Conservation (phyloP, 2,797 vertebrate genomes). For the Podarcis siculus region DNA sequence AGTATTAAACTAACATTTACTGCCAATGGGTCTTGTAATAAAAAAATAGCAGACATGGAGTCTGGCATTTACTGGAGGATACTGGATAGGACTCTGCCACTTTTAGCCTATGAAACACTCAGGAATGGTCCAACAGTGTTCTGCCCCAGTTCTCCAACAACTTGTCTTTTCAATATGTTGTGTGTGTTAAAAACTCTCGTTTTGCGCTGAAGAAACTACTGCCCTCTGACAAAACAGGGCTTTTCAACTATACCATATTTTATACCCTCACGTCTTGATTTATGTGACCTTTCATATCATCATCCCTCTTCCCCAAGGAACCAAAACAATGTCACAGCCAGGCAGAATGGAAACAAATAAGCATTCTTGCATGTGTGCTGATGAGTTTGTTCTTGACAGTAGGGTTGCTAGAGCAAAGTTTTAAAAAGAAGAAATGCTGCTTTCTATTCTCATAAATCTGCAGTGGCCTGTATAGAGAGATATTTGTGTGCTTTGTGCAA, state of each 20-base stretch:
- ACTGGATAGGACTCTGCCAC: not conserved
- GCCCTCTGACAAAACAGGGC: not conserved
- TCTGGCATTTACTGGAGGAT: not conserved
- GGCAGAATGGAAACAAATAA: constrained; percentile 8
- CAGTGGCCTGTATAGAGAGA: not conserved
- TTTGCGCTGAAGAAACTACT: not conserved
- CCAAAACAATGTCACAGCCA: constrained; percentile 36
- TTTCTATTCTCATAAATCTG: not conserved
- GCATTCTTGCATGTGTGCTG: not conserved
- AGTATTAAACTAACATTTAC: not conserved
- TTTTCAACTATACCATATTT: not conserved
- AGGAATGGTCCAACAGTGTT: not conserved
- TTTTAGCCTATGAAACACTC: not conserved
- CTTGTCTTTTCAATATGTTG: not conserved
- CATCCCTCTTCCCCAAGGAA: not conserved
- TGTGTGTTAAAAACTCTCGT: not conserved
- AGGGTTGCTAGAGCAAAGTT: not conserved
- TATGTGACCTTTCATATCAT: not conserved
- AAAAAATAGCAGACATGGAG: not conserved
- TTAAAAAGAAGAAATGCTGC: not conserved
- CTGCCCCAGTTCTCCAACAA: not conserved
- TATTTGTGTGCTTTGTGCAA: not conserved
- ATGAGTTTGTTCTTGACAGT: not conserved
- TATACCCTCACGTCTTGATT: not conserved
- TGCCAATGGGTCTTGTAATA: not conserved